These are phyloP conservation scores for Gallirallus australis DNA, from an alignment of 2,797 vertebrate species.

Conservation along the genomic window DNA sequence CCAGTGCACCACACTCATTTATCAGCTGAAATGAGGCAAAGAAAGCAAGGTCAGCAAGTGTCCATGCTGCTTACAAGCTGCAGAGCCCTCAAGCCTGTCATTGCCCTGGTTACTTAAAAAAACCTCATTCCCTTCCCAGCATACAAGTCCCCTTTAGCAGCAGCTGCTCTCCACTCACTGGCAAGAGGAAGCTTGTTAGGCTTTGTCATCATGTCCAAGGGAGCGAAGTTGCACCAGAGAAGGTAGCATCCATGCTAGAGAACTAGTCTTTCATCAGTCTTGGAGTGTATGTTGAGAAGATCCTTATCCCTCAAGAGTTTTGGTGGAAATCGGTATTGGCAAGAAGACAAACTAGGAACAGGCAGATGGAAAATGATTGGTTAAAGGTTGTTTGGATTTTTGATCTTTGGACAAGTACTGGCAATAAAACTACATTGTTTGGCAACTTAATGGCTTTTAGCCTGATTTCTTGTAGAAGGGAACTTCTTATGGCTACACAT, in stretches of 20 bases:
- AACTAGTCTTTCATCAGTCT: not conserved
- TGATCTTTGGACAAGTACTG: not conserved
- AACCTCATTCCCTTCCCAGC: not conserved
- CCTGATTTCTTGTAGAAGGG: not conserved
- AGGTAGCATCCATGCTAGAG: not conserved
- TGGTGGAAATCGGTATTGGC: not conserved
- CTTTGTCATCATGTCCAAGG: not conserved
- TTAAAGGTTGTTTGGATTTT: not conserved
- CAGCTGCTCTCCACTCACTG: not conserved
- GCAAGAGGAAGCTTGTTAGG: not conserved
- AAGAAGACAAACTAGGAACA: not conserved
- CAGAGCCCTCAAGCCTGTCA: constrained; percentile 54
- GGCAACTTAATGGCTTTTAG: not conserved
- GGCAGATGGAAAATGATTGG: not conserved
- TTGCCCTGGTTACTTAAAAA: constrained; percentile 47
- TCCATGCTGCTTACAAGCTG: constrained; percentile 49
- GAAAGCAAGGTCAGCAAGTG: constrained; percentile 59
- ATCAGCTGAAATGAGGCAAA: constrained; percentile 76
- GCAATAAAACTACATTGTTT: not conserved
- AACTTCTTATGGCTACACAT: not conserved
- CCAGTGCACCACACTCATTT: constrained; percentile 61
- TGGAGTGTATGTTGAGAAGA: not conserved
- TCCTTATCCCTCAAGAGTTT: not conserved
- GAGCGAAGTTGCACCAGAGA: not conserved
- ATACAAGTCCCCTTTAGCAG: not conserved